phyloP scores from a whole-genome alignment of 2,888 invertebrate species.

The Parnassius mnemosyne region DNA sequence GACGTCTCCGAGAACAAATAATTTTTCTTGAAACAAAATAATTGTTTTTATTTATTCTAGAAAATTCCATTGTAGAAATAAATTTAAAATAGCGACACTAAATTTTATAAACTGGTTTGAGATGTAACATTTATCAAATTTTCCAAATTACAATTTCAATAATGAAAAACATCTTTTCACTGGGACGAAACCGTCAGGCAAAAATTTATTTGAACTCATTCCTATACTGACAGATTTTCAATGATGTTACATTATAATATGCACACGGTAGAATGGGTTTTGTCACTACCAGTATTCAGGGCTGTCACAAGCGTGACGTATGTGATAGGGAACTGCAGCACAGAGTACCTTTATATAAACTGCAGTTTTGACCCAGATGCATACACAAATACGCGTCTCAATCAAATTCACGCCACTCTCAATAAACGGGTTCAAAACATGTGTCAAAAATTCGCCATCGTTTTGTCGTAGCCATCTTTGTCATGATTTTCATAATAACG shows the following conservation, averaged over 20 bases:
- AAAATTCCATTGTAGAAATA: no score
- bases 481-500: conserved; percentile 9
- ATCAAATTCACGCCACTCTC: conserved; percentile 12
- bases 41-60: no score
- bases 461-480: conserved; percentile 6
- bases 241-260: conserved; percentile 16
- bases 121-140: no score
- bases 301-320: conserved; percentile 4
- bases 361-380: conserved; percentile 23
- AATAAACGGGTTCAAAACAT: conserved; percentile 16
- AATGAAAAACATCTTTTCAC: no score
- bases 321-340: conserved; percentile 13
- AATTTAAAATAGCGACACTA: no score
- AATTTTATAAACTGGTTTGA: no score
- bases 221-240: conserved; percentile 3
- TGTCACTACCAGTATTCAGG: conserved; percentile 16
- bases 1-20: no score
- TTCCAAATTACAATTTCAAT: no score
- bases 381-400: conserved; percentile 15
- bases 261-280: conserved; percentile 16
- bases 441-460: conserved; percentile 19
- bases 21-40: no score
- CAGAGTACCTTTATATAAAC: no score
- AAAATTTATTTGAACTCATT: conserved; percentile 2
- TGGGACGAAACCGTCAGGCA: no score